Evolutionary conservation across 2,113 vertebrate genomes (phyloP), one percentile per base, ranked within the genome.

Genomic region (Paramormyrops kingsleyae): DNA sequence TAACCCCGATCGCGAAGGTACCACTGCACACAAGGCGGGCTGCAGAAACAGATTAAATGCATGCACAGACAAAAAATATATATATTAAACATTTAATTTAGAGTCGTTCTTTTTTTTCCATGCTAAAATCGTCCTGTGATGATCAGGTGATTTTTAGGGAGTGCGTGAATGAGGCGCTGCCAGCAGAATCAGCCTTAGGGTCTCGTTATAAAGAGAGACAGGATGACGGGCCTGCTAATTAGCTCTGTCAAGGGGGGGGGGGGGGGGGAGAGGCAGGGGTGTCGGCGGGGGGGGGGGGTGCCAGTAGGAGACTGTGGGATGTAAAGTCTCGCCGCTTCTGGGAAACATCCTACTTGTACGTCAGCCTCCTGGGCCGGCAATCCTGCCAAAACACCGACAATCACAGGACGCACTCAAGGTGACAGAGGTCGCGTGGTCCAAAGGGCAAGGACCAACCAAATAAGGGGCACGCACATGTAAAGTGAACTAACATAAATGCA

Each of bases 111-210:
- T 87, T 87, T 84, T 47, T 47, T n/a, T 42, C 13, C 13, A n/a
- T 87, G 50, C 50, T 50, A 53, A 35, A 53, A 87, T 31, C 2
- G 85, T 87, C 85, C 87, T 88, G 87, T 44, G 87, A 62, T 31
- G 87, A 59, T 88, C 31, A 66, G 87, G 53, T 88, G 56, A 56
- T 88, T 66, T 27, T 88, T 88, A 7, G 56, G 87, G 35, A 88
- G 87, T 7, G 17, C 12, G 2, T 4, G 86, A n/a, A 87, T 27
- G 13, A 59, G 31, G 19, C 7, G 2, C 1, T 9, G 46, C 46
- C 83, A 85, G n/a, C 5, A 87, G 47, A 47, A 35, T 7, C 12
- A 35, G 15, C 85, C 47, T 47, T 17, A 31, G 13, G 85, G 47
- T 50, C 27, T 87, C 13, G 31, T 52, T 87, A 87, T 87, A 87